These are phyloP conservation scores for Myripristis jacobus DNA, from an alignment of 2,797 vertebrate genomes.

Conservation along the genomic window DNA sequence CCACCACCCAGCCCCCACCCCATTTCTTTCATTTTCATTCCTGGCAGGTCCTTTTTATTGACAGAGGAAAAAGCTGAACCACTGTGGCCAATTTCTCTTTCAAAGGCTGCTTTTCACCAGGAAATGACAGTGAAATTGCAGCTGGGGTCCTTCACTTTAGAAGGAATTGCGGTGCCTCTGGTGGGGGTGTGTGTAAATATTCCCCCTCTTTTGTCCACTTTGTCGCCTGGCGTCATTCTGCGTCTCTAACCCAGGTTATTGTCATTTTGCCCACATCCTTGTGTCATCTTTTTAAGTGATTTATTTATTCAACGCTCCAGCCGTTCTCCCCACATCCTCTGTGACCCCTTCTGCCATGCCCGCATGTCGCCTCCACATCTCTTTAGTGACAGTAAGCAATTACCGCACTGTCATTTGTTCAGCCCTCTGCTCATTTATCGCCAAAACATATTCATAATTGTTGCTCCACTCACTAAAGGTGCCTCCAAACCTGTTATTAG, in stretches of 20 bases:
- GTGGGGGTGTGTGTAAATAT: background rate
- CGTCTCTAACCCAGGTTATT: conserved; percentile 22
- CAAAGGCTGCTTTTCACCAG: conserved; percentile 24
- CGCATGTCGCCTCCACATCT: conserved; percentile 29
- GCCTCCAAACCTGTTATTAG: conserved; percentile 62
- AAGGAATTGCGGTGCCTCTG: background rate
- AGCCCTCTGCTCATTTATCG: conserved; percentile 46
- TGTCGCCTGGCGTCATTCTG: background rate
- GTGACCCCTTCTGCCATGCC: conserved; percentile 32
- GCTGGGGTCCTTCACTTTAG: conserved; percentile 6
- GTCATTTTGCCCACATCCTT: conserved; percentile 31
- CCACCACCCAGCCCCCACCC: too few species aligned
- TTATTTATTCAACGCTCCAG: conserved; percentile 51
- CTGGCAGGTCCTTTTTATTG: conserved; percentile 12
- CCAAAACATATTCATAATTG: conserved; percentile 58
- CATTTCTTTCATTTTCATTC: conserved; percentile 1
- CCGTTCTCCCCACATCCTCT: conserved; percentile 29
- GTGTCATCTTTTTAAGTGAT: conserved; percentile 44
- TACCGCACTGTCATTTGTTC: conserved; percentile 41
- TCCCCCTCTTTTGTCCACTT: conserved; percentile 10
- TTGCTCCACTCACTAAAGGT: conserved; percentile 57
- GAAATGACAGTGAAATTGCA: conserved; percentile 44
- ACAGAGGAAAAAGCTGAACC: conserved; percentile 13
- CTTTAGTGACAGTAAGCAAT: conserved; percentile 59
- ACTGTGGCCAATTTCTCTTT: conserved; percentile 27